phyloP scores from a whole-genome alignment of 2,797 vertebrate species.

The Oreonectes daqikongensis region DNA sequence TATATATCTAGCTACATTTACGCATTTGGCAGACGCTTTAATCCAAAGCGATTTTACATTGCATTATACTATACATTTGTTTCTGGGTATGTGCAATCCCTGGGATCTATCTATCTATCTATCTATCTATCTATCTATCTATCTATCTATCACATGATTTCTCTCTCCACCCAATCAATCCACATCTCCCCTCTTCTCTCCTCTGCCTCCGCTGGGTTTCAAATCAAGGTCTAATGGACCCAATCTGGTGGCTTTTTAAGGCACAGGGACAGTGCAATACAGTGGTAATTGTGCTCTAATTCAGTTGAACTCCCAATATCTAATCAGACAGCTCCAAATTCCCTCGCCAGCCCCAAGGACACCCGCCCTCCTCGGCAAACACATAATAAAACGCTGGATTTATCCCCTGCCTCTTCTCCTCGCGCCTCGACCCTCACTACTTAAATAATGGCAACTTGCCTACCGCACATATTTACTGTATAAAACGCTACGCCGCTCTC shows the following conservation, averaged over 20 bases:
- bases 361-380: constrained; percentile 63
- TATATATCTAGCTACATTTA: background rate
- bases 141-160: background rate
- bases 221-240: constrained; percentile 67
- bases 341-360: constrained; percentile 66
- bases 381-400: constrained; percentile 65
- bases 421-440: constrained; percentile 49
- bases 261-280: constrained; percentile 63
- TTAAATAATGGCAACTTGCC: constrained; percentile 61
- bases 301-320: constrained; percentile 69
- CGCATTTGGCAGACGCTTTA: too few species aligned
- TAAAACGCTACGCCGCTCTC: constrained; percentile 57
- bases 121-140: background rate
- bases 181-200: constrained; percentile 46
- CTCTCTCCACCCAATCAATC: constrained; percentile 52
- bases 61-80: too few species aligned
- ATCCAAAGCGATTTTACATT: too few species aligned
- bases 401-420: constrained; percentile 51
- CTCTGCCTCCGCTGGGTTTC: constrained; percentile 59
- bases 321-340: constrained; percentile 70
- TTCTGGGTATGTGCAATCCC: too few species aligned
- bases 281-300: constrained; percentile 68
- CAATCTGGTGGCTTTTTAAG: constrained; percentile 67
- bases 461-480: constrained; percentile 56
- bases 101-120: constrained; percentile 27